Conservation (phyloP, 1,140 invertebrate species). For the Orussus abietinus region DNA sequence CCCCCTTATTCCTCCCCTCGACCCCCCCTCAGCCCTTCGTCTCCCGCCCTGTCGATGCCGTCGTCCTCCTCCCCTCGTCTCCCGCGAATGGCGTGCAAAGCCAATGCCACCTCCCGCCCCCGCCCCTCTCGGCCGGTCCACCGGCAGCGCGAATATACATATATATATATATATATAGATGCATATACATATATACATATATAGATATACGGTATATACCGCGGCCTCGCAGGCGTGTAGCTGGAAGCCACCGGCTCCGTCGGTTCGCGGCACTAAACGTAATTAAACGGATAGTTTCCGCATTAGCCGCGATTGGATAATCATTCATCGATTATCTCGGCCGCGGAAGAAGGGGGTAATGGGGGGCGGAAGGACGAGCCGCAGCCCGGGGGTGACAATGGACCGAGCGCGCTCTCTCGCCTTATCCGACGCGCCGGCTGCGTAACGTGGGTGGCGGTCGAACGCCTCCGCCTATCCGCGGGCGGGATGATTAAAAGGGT, state of each 20-base stretch:
- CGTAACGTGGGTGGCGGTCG: too few relatives aligned
- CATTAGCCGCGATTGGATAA: conserved; percentile 52
- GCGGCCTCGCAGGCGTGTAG: conserved; percentile 14
- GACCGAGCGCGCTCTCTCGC: too few relatives aligned
- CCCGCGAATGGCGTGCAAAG: conserved; percentile 28
- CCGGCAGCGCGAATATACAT: conserved; percentile 3
- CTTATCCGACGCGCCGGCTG: too few relatives aligned
- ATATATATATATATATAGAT: not conserved
- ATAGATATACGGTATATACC: too few relatives aligned
- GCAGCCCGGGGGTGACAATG: too few relatives aligned
- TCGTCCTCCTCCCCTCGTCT: conserved; percentile 16
- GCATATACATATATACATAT: not conserved
- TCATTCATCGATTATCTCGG: conserved; percentile 50
- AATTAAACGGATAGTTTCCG: conserved; percentile 54
- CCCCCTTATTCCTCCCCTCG: conserved; percentile 18
- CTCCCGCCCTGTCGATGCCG: too few relatives aligned
- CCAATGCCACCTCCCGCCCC: conserved; percentile 22
- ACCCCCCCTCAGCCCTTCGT: conserved; percentile 2
- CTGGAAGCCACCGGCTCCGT: conserved; percentile 35
- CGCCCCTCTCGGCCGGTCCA: conserved; percentile 1
- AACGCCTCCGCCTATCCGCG: too few relatives aligned
- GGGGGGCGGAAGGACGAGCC: conserved; percentile 1
- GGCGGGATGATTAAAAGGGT: too few relatives aligned
- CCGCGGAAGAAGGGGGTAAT: conserved; percentile 21
- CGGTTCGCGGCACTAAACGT: conserved; percentile 45